A percentile compares a stretch with the other conserved stretches of the same genome.
Conservation (phyloP, 2,113 vertebrate species). For the Gadus macrocephalus region DNA sequence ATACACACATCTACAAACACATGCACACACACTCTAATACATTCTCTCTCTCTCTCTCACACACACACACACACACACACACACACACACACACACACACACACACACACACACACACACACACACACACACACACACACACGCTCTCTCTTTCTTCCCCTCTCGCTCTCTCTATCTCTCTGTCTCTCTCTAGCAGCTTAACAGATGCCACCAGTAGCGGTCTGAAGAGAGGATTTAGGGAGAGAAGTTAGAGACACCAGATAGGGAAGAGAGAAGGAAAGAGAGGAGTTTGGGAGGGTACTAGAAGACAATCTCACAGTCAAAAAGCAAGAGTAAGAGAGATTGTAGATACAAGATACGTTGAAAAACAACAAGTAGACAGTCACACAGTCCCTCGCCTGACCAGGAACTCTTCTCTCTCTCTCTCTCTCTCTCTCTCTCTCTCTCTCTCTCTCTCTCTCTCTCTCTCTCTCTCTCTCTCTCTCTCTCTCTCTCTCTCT, state of each 20-base stretch:
- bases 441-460: neutral
- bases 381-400: no score
- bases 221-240: constrained; percentile 52
- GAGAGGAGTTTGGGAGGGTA: no score
- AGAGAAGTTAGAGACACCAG: constrained; percentile 17
- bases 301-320: neutral
- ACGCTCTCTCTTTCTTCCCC: no score
- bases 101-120: no score
- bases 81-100: no score
- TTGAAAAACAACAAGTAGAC: constrained; percentile 8
- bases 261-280: constrained; percentile 20
- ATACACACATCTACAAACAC: no score
- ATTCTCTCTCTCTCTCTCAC: no score
- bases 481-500: neutral
- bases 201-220: constrained; percentile 75
- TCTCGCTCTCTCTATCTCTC: neutral
- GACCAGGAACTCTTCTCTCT: no score
- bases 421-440: neutral
- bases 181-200: constrained; percentile 76
- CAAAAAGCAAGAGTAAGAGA: constrained; percentile 21
- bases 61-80: no score
- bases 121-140: no score
- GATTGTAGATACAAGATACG: constrained; percentile 36
- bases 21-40: no score
- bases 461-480: neutral